Evolutionary conservation across 2,888 invertebrate species (phyloP), one percentile per base, ranked within the genome.

Genomic region (Neoascia interrupta): DNA sequence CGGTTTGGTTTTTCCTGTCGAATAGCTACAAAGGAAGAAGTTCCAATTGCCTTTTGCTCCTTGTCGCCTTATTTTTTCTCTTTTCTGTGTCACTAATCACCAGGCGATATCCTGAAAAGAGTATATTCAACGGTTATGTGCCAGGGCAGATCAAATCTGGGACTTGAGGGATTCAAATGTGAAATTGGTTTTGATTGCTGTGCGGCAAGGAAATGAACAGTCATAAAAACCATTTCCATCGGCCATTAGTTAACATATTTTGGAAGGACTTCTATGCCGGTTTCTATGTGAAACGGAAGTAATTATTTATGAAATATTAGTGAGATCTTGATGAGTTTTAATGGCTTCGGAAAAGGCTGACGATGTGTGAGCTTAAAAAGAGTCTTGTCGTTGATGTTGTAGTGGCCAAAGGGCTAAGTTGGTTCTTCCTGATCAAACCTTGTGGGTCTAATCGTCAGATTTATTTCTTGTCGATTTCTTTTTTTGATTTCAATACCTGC

Each of bases 11-110:
- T 86, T 86, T 86, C 86, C 84, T 85, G 87, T 87, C 84, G 89
- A 94, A 94, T 92, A 87, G 92, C 26, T 73, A 66, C 66, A 60
- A 76, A 76, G 63, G 63, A 58, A 36, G 45, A 53, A 54, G 41
- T 13, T 39, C 10, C 31, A 4, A 5, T 13, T 49, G 26, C 31
- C 64, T 34, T 39, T 18, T 21, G 36, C 41, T 54, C 41, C 47
- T 68, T 75, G 69, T 63, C 63, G 68, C 69, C 61, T 70, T 43
- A 11, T 47, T 49, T 56, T 56, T 68, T 18, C 31, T 31, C 34
- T 60, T 63, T 64, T 61, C 56, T 61, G 23, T 66, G 37, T 56
- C 73, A 68, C 73, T 79, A 79, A 79, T 79, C 79, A 66, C n/a
- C 73, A 45, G 56, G 54, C 79, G 41, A 79, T 68, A 76, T 76